A percentile compares a stretch with the other conserved stretches of the same genome.
phyloP scores from a whole-genome alignment of 2,888 invertebrate species.

The Eilema depressum region DNA sequence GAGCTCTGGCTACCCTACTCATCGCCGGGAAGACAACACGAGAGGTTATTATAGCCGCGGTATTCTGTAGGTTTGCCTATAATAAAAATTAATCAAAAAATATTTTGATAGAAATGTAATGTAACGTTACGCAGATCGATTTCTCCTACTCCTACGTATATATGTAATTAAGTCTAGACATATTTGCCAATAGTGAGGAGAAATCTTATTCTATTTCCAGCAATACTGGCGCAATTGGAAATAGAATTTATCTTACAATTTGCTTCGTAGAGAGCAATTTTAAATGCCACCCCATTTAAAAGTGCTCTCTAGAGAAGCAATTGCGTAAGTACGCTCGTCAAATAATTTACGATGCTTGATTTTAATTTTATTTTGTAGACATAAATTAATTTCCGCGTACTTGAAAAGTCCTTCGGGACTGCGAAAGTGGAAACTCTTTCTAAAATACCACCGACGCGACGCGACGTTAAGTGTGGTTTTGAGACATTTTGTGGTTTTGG shows the following conservation, averaged over 20 bases:
- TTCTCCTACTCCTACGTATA: not conserved
- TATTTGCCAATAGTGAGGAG: not conserved
- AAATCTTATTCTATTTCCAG: not conserved
- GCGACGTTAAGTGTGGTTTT: not conserved
- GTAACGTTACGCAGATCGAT: not conserved
- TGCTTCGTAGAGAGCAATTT: not conserved
- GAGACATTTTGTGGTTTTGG: too few relatives aligned
- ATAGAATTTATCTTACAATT: not conserved
- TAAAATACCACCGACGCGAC: too few relatives aligned
- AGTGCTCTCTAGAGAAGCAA: not conserved
- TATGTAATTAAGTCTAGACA: not conserved
- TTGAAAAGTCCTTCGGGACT: not conserved
- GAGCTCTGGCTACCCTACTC: too few relatives aligned
- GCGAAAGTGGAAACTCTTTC: not conserved
- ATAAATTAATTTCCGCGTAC: not conserved
- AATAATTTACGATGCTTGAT: not conserved
- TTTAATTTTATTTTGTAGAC: not conserved
- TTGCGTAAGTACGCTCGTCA: not conserved
- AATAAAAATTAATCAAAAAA: not conserved
- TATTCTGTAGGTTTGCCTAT: too few relatives aligned
- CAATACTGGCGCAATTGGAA: not conserved
- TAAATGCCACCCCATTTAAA: not conserved
- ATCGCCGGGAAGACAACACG: too few relatives aligned
- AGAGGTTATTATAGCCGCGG: too few relatives aligned
- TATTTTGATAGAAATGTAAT: not conserved